Percentiles rank a stretch among this genome's conserved stretches.
Evolutionary conservation across 2,888 invertebrate species (phyloP).

Genomic region (Leptopilina syphax): DNA sequence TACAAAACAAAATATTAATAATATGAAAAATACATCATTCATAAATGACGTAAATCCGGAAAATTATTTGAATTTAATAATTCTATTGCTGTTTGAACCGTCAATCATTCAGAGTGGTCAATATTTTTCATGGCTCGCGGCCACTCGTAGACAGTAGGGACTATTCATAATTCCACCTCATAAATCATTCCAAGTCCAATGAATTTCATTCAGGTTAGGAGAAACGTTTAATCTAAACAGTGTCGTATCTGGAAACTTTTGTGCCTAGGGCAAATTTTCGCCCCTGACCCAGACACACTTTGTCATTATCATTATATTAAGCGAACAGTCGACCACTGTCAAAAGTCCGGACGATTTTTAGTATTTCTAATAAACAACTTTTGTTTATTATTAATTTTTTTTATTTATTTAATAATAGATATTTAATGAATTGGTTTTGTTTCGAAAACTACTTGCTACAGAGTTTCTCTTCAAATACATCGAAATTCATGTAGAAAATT

Average conservation of each 20-base stretch:
- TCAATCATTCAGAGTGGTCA: constrained; percentile 17
- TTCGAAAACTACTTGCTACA: no score
- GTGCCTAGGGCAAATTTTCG: no score
- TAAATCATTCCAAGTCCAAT: constrained; percentile 36
- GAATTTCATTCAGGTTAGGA: constrained; percentile 21
- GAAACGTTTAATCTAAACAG: constrained; percentile 6
- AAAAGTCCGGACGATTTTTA: no score
- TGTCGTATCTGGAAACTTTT: not conserved
- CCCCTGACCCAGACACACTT: no score
- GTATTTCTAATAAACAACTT: no score
- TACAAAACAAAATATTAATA: no score
- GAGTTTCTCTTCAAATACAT: no score
- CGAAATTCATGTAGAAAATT: not conserved
- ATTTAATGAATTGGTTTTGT: no score
- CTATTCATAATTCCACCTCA: constrained; percentile 34
- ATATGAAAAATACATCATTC: not conserved
- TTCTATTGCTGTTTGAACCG: not conserved
- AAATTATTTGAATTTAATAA: constrained; percentile 16
- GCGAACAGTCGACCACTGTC: no score
- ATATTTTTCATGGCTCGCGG: constrained; percentile 32
- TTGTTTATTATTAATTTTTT: no score
- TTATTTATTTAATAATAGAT: no score
- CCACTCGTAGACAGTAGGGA: constrained; percentile 28
- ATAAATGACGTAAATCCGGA: not conserved
- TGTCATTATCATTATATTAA: no score